Evolutionary conservation across 30 jellyfish, hydroid and myxozoan species (phyloP).

Genomic region (Clytia hemisphaerica): DNA sequence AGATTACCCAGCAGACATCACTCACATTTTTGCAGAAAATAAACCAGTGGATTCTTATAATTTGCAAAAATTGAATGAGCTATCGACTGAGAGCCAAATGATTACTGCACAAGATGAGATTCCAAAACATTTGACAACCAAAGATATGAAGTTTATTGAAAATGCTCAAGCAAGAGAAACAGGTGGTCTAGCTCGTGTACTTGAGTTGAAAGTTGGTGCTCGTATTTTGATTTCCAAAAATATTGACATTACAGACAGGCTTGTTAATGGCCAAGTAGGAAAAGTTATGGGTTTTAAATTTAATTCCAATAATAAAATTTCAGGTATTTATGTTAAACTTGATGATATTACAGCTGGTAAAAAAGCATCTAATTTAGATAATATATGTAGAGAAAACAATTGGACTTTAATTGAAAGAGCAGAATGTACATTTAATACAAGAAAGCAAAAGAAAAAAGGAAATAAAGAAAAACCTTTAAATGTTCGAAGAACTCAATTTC

Average conservation of each 20-base stretch:
- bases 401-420: too few relatives aligned
- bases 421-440: too few relatives aligned
- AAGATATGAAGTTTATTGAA: neutral
- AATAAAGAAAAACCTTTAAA: neutral
- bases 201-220: too few relatives aligned
- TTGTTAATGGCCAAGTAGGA: conserved; percentile 19
- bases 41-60: neutral
- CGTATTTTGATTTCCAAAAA: conserved; percentile 8
- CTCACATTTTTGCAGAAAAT: conserved; percentile 11
- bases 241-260: conserved; percentile 11
- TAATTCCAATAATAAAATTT: too few relatives aligned
- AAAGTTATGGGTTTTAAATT: neutral
- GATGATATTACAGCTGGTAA: conserved; percentile 2
- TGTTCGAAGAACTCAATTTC: conserved; percentile 1
- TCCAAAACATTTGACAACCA: neutral
- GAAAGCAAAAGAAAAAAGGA: too few relatives aligned
- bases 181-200: too few relatives aligned
- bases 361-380: too few relatives aligned
- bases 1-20: neutral
- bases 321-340: neutral
- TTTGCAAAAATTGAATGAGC: neutral
- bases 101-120: conserved; percentile 4
- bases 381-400: too few relatives aligned
- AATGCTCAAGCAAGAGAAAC: conserved; percentile 1
- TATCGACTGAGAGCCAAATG: too few relatives aligned